Base-by-base conservation (phyloP, 2,797 vertebrate species). In the Chanos chanos region DNA sequence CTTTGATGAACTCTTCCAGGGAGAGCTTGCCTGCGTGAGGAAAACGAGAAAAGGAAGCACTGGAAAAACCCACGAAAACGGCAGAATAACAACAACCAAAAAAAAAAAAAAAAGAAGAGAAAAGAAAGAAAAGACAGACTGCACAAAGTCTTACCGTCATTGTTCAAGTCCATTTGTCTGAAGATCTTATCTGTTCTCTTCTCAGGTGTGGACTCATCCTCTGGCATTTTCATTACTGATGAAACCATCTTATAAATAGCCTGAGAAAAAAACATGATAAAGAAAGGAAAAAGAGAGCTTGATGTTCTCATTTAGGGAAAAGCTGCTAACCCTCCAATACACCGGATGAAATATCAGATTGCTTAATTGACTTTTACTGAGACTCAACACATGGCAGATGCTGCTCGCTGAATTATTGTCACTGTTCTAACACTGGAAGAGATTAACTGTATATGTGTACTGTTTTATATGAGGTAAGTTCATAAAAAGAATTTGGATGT, bases 211-310 rank as follows among this genome's bases (percentile, higher is more conserved):
- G 97, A 96, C 78, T 99, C 96, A 15, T 99, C 96, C 60, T 99
- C 96, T 0, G 96, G 96, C 96, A 98, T 98, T 88, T 96, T 98
- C 96, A 99, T 99, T 87, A 99, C 97, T 0, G 97, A 94, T 1
- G 96, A 98, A 83, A 99, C 96, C 97, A 98, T 98, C 85, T 99
- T 99, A 88, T 99, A 98, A 86, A 99, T 99, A 77, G 97, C 97
- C 97, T 99, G 80, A 59, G 50, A 47, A 22, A 7, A 16, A 22
- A 21, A 52, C 24, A 28, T 31, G 40, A 7, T 28, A n/a, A 16
- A 19, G 49, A 49, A 1, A 50, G 52, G 53, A 53, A 53, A 25
- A 43, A 51, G 57, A 61, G 13, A 28, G 10, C 10, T 43, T 39
- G 18, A 63, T 49, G 19, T 36, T 57, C 18, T 56, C 59, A 9